Evolutionary conservation across 2,888 invertebrate genomes (phyloP).

Genomic region (Nebria brevicollis): DNA sequence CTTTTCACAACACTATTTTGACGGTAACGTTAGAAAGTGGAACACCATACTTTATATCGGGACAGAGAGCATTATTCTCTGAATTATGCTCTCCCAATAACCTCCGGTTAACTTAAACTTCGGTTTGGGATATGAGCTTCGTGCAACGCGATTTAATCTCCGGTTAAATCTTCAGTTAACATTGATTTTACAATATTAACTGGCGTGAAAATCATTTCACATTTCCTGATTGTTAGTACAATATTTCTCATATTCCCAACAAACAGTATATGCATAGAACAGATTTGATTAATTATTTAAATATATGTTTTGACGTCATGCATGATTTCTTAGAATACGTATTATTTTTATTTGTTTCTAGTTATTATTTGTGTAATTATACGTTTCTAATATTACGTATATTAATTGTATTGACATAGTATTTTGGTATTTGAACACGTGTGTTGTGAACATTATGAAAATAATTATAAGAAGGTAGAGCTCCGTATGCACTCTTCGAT

Average conservation of each 20-base stretch:
- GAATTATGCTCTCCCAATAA: slow-evolving; percentile 15
- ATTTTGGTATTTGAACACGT: no score
- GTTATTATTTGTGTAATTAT: background rate
- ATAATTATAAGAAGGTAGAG: background rate
- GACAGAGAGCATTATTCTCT: background rate
- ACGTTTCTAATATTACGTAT: background rate
- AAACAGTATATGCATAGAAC: no score
- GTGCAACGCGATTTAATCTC: slow-evolving; percentile 26
- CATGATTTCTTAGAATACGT: no score
- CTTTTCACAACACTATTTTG: background rate
- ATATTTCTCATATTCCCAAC: no score
- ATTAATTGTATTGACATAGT: background rate
- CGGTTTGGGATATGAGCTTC: slow-evolving; percentile 20
- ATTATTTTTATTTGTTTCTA: no score
- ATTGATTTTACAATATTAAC: background rate
- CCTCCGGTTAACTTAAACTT: slow-evolving; percentile 39
- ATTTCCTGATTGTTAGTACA: no score
- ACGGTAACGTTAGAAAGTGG: background rate
- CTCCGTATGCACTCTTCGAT: background rate
- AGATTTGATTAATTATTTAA: no score
- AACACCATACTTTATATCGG: background rate
- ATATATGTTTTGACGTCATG: no score
- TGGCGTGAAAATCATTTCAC: background rate
- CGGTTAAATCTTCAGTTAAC: slow-evolving; percentile 3
- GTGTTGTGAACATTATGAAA: background rate